phyloP scores from a whole-genome alignment of 1,140 invertebrate genomes.

The Vanessa tameamea region DNA sequence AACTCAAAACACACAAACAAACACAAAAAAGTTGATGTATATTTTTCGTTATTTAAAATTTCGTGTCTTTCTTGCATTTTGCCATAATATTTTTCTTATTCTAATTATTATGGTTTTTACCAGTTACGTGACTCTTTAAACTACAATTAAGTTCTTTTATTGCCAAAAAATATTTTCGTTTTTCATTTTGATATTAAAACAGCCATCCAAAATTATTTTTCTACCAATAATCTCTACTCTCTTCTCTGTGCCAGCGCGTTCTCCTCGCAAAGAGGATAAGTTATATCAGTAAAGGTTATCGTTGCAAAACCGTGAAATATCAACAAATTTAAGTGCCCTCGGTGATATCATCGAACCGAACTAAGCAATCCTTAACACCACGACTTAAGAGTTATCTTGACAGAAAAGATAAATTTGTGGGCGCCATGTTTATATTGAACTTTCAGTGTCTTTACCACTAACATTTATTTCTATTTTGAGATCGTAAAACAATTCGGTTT shows the following conservation, averaged over 20 bases:
- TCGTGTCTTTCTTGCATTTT: no score
- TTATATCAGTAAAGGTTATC: constrained; percentile 21
- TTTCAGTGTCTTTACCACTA: neutral
- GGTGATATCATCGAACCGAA: neutral
- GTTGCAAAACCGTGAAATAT: constrained; percentile 9
- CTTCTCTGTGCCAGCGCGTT: neutral
- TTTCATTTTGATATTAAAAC: no score
- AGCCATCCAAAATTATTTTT: no score
- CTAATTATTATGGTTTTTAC: no score
- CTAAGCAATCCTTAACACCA: constrained; percentile 2
- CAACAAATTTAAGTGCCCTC: constrained; percentile 16
- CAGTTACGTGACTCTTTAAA: no score
- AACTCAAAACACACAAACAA: no score
- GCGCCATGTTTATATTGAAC: neutral
- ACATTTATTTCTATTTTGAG: neutral
- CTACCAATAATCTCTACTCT: neutral
- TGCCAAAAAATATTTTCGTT: no score
- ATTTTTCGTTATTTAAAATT: no score
- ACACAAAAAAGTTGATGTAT: no score
- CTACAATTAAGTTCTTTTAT: no score
- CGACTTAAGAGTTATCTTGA: constrained; percentile 14
- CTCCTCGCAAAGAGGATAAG: neutral
- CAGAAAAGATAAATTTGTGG: neutral
- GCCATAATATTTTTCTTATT: no score
- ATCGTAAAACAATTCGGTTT: neutral